Percentiles rank a stretch among this genome's conserved stretches.
Conservation (phyloP, 1,140 invertebrate genomes). For the Drosophila nigrodunni region DNA sequence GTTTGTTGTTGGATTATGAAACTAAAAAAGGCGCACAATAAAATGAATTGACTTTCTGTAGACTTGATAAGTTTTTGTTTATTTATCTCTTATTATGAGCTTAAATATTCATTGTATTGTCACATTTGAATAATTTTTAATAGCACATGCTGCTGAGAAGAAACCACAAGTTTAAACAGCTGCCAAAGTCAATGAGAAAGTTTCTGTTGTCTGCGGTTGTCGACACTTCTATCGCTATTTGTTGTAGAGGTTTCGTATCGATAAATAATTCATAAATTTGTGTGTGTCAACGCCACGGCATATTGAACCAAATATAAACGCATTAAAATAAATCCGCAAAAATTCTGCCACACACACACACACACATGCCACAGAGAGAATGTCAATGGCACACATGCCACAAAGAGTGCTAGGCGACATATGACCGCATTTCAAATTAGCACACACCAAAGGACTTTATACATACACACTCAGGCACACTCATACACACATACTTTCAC, state of each 20-base stretch:
- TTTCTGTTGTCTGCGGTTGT: slow-evolving; percentile 30
- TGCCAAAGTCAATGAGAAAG: slow-evolving; percentile 55
- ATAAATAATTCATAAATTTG: slow-evolving; percentile 78
- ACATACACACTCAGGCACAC: neutral
- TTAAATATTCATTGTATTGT: slow-evolving; percentile 16
- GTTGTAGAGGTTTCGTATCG: slow-evolving; percentile 38
- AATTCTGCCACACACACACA: slow-evolving; percentile 38
- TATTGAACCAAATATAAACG: slow-evolving; percentile 64
- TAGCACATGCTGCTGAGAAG: neutral
- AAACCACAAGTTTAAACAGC: slow-evolving; percentile 56
- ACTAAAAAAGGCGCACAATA: neutral
- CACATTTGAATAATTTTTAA: neutral
- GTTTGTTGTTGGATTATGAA: neutral
- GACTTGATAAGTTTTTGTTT: neutral
- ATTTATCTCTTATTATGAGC: neutral
- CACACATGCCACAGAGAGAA: slow-evolving; percentile 14
- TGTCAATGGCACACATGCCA: slow-evolving; percentile 40
- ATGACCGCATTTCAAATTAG: slow-evolving; percentile 76
- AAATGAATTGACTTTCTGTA: neutral
- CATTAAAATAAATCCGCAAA: slow-evolving; percentile 73
- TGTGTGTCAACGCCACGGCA: slow-evolving; percentile 50
- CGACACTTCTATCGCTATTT: slow-evolving; percentile 20
- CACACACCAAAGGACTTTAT: slow-evolving; percentile 39
- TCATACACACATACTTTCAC: neutral
- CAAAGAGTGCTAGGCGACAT: slow-evolving; percentile 40